Conservation (phyloP, 2,888 invertebrate species). For the Calliscelio sp. region DNA sequence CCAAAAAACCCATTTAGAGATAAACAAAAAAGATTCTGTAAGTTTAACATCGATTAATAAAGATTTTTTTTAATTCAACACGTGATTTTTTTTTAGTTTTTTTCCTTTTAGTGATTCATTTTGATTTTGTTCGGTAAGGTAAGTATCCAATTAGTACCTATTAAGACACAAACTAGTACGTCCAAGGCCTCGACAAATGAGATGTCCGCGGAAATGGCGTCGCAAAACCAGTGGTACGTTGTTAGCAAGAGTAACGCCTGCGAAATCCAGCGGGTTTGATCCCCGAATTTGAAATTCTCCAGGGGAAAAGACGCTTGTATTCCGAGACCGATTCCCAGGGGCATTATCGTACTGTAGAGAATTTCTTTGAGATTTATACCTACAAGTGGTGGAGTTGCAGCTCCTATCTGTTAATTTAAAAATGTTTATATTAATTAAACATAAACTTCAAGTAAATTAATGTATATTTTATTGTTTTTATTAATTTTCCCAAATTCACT, state of each 20-base stretch:
- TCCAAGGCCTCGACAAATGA: constrained; percentile 83
- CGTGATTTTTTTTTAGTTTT: constrained; percentile 32
- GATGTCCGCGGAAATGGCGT: constrained; percentile 83
- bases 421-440: too few species aligned
- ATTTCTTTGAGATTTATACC: constrained; percentile 83
- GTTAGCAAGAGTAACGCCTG: constrained; percentile 80
- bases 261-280: constrained; percentile 81
- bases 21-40: too few species aligned
- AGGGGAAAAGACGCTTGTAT: constrained; percentile 76
- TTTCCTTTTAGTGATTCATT: constrained; percentile 1
- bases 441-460: background rate
- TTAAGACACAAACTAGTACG: constrained; percentile 83
- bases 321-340: constrained; percentile 81
- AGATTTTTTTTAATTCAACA: constrained; percentile 34
- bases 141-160: constrained; percentile 75
- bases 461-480: too few species aligned
- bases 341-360: constrained; percentile 82
- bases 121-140: background rate
- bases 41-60: too few species aligned
- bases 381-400: constrained; percentile 82
- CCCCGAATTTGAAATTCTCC: constrained; percentile 72
- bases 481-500: too few species aligned
- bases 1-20: too few species aligned
- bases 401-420: constrained; percentile 81
- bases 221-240: constrained; percentile 84